Evolutionary conservation across 2,113 vertebrate species (phyloP), one percentile per base, ranked within the genome.

Genomic region (Siniperca knerii): DNA sequence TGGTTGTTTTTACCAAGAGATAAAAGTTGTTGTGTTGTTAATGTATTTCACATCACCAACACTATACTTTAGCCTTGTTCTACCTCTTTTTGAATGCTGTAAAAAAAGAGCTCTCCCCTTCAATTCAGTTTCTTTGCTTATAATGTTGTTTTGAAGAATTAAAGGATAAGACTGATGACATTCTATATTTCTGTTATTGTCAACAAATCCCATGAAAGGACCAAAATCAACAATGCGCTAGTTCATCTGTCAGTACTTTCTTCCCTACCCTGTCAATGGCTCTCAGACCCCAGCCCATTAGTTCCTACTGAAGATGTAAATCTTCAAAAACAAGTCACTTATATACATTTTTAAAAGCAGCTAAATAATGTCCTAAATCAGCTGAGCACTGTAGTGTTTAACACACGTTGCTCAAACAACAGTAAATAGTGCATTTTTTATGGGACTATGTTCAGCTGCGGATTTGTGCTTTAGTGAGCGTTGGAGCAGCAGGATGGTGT

Each of bases 121-220:
- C 16, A 69, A 10, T 61, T 75, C 5, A 35, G 18, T 35, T 64
- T 76, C 23, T 71, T 55, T 64, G 44, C 74, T 64, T 15, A 61
- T 33, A 20, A 20, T 52, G 13, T 16, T 60, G 15, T 64, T 40
- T 62, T 37, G 3, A 62, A 35, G 35, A 37, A 21, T 40, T 40
- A 35, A 20, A 35, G 16, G 35, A 42, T 40, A 4, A 18, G 37
- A 13, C 7, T 42, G 3, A 72, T n/a, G 12, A 42, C n/a, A 12
- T 42, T 23, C 37, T 66, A 6, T 42, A 40, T 66, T 66, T 42
- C 10, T 42, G 37, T 42, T 42, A 67, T 25, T 25, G 12, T 67
- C 20, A 66, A 13, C 10, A 13, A 65, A 52, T 11, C 1, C 8
- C 25, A 25, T 25, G 29, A 29, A 29, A 29, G 29, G 29, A 29